Conservation (phyloP, 2,113 vertebrate genomes). For the Redunca redunca region DNA sequence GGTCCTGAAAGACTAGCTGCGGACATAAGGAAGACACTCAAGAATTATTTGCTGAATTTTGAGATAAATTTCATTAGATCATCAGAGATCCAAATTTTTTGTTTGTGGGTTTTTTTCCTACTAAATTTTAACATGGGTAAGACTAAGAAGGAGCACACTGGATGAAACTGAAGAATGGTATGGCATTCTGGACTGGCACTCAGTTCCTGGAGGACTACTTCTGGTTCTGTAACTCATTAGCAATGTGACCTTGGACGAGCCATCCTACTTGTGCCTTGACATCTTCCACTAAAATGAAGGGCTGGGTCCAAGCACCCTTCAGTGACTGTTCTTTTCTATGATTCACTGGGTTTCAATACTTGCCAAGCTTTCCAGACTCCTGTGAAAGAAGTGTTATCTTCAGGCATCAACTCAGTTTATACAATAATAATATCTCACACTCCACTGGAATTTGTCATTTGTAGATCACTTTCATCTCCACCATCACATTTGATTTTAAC, state of each 20-base stretch:
- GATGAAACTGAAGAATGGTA: background rate
- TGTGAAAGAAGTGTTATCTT: background rate
- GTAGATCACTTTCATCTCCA: background rate
- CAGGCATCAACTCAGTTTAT: background rate
- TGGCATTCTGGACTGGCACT: background rate
- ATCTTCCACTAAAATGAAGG: background rate
- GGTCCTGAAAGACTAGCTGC: background rate
- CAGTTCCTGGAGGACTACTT: background rate
- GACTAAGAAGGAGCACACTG: background rate
- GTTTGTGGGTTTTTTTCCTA: background rate
- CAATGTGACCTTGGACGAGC: background rate
- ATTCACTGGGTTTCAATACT: background rate
- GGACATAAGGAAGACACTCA: background rate
- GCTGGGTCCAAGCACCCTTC: background rate
- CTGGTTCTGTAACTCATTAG: background rate
- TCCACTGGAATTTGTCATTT: background rate
- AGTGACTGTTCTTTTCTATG: background rate
- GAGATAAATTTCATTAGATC: background rate
- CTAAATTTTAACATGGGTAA: background rate
- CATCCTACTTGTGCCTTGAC: background rate
- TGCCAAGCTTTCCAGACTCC: background rate
- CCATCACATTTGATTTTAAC: background rate
- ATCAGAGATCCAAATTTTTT: background rate
- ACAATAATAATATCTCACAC: background rate
- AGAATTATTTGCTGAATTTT: conserved; percentile 19